phyloP scores from a whole-genome alignment of 2,113 vertebrate species.

The Chaenogobius annularis region DNA sequence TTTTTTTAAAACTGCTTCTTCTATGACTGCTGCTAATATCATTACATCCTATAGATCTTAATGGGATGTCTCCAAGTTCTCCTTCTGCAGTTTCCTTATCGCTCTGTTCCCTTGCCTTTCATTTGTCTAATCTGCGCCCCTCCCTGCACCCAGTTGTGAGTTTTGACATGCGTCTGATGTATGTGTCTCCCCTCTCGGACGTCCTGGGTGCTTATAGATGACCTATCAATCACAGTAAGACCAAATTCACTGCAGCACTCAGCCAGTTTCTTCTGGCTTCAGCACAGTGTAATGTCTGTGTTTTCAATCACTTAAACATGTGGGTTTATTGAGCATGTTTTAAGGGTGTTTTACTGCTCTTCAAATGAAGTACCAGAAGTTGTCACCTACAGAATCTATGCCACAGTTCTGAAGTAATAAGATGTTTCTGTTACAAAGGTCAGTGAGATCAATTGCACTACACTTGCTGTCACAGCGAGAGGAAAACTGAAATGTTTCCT shows the following conservation, averaged over 20 bases:
- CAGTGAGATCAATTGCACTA: background rate
- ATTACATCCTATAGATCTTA: background rate
- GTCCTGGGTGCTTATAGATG: slow-evolving; percentile 15
- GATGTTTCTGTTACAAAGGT: slow-evolving; percentile 15
- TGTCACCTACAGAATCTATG: slow-evolving; percentile 1
- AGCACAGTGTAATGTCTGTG: slow-evolving; percentile 5
- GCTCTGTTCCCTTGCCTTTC: slow-evolving; percentile 27
- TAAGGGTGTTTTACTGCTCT: background rate
- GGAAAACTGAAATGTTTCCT: background rate
- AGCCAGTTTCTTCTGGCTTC: slow-evolving; percentile 29
- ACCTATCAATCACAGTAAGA: slow-evolving; percentile 42
- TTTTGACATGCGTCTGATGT: slow-evolving; percentile 71
- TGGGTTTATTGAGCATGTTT: background rate
- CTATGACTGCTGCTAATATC: background rate
- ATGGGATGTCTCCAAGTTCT: background rate
- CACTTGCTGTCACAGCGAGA: background rate
- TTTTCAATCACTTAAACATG: background rate
- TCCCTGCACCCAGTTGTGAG: slow-evolving; percentile 54
- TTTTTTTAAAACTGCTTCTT: too few species aligned
- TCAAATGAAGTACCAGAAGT: background rate
- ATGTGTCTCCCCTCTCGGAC: slow-evolving; percentile 46
- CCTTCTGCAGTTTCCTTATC: slow-evolving; percentile 4
- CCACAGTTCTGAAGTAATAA: slow-evolving; percentile 3
- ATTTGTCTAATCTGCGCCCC: slow-evolving; percentile 44
- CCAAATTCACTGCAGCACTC: slow-evolving; percentile 18